phyloP scores from a whole-genome alignment of 64 coral and sea anemone genomes.

The Dendrophyllia cribrosa region DNA sequence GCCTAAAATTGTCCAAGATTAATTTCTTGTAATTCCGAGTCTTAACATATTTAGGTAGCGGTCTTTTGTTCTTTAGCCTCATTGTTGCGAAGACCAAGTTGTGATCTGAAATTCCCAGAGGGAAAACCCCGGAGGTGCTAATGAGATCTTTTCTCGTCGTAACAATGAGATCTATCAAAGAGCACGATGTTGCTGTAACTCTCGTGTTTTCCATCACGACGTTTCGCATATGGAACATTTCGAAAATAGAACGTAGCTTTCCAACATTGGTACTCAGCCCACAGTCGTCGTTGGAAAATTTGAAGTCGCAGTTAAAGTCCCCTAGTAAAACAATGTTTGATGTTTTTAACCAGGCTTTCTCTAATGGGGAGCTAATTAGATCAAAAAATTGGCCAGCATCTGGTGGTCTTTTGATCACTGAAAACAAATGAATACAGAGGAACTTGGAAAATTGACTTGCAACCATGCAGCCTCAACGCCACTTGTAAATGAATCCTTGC shows the following conservation, averaged over 20 bases:
- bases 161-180: too few species aligned
- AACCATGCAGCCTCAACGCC: slow-evolving; percentile 1
- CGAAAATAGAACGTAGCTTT: slow-evolving; percentile 20
- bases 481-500: neutral
- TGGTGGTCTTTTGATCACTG: slow-evolving; percentile 33
- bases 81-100: slow-evolving; percentile 31
- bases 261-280: neutral
- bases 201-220: neutral
- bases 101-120: slow-evolving; percentile 61
- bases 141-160: slow-evolving; percentile 47
- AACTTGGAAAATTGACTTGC: slow-evolving; percentile 20
- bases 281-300: neutral
- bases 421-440: neutral
- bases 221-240: slow-evolving; percentile 40
- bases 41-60: slow-evolving; percentile 37
- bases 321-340: slow-evolving; percentile 18
- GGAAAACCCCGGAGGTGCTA: slow-evolving; percentile 6
- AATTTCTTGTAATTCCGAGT: slow-evolving; percentile 41
- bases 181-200: neutral
- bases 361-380: neutral
- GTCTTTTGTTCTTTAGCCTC: slow-evolving; percentile 43
- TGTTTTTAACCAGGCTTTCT: slow-evolving; percentile 47
- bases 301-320: slow-evolving; percentile 43
- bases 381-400: slow-evolving; percentile 21
- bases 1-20: slow-evolving; percentile 5